Evolutionary conservation across 1,140 invertebrate species (phyloP), one percentile per base, ranked within the genome.

Genomic region (Matsumurasca onukii): DNA sequence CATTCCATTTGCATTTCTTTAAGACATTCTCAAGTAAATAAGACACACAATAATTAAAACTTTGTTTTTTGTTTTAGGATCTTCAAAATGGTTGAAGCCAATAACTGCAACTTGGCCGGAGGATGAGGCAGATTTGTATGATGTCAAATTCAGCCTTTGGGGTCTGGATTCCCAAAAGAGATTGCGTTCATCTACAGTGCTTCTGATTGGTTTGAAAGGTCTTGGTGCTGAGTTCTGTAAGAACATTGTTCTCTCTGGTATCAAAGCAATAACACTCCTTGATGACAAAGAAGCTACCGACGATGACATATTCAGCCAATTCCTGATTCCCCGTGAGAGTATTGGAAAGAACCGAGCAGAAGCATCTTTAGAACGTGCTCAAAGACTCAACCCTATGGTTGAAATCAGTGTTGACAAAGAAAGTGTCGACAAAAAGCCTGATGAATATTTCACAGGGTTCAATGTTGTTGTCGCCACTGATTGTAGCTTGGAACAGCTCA

Each of bases 61-160:
- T n/a, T n/a, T n/a, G n/a, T n/a, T n/a, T n/a, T n/a, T n/a, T n/a
- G n/a, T n/a, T n/a, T n/a, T n/a, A n/a, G n/a, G n/a, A 12, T 55
- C 63, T 24, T 59, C 30, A 79, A 76, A 78, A 85, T 85, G 85
- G 82, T 83, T 67, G 84, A 85, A 75, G 76, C 82, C 51, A 81
- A 82, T 69, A 80, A 81, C 64, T 72, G 82, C 45, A 82, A 87
- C 72, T 77, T 94, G 9, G 91, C n/a, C 91, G 2, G 92, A 95
- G 78, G 92, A 91, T 52, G 98, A 99, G 80, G 94, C 93, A 27
- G 93, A 95, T 75, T 82, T 99, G 13, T 99, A 99, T 77, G 98
- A 99, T 79, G 86, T 98, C 71, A 98, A 99, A 84, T 98, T 99
- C 77, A 88, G 98, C 39, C 82, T 99, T 1, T 99, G 98, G 98